Evolutionary conservation across 2,888 invertebrate species (phyloP), one percentile per base, ranked within the genome.

Genomic region (Microplitis manilae): DNA sequence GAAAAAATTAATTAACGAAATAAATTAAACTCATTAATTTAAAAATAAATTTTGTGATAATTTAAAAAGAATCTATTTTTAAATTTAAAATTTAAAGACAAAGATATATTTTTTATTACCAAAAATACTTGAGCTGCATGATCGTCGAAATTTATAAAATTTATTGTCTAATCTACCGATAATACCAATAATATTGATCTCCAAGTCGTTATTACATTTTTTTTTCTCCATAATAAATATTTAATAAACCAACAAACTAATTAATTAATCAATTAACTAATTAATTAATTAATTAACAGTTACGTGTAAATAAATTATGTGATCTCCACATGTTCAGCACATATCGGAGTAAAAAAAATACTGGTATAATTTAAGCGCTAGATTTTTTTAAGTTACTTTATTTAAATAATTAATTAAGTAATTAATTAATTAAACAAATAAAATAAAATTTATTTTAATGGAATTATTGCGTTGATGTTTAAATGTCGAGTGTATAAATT

Each of bases 181-280:
- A 17, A 15, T 72, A 72, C 15, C 64, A 17, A 15, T 41, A 62
- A 72, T 64, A 40, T 73, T 73, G 73, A 73, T 73, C 73, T 73
- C 73, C 64, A 64, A 65, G 50, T 64, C 30, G 13, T 72, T 64
- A 9, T 72, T 72, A 40, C 6, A 50, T 72, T 40, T 38, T 68
- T 68, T 38, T 6, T 39, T 15, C 41, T 30, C 30, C 30, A 30
- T 30, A 30, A 30, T 30, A 0, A 30, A 30, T 30, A 30, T 30
- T 30, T 4, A 30, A 30, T 30, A 4, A 30, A 30, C 30, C 30
- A 30, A 30, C 30, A 30, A 30, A 30, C 30, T 30, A 30, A 30
- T 30, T 30, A 30, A 17, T 9, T 68, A 30, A 72, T 40, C 62
- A 40, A 15, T 17, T 9, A 15, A 40, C 13, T 6, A 30, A 59